Conservation (phyloP, 92 coral and sea anemone species). For the Zoanthus sansibaricus region DNA sequence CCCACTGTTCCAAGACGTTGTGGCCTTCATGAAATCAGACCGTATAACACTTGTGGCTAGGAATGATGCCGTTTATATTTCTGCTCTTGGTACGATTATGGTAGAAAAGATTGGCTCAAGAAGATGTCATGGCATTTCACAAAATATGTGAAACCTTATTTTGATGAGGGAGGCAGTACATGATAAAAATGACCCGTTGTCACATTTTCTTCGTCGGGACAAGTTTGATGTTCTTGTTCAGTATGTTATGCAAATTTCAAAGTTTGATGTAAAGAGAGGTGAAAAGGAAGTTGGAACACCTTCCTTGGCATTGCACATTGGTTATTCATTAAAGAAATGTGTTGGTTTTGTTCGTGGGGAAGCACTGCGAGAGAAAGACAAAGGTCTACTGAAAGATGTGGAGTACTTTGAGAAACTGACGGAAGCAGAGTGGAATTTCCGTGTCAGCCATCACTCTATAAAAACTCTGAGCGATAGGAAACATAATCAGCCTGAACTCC, state of each 20-base stretch:
- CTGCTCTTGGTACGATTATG: no score
- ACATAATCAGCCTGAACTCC: constrained; percentile 41
- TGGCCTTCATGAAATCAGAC: no score
- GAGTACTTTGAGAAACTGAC: constrained; percentile 51
- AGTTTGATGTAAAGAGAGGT: not conserved
- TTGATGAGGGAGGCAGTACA: constrained; percentile 21
- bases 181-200: constrained; percentile 14
- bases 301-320: constrained; percentile 39
- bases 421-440: constrained; percentile 58
- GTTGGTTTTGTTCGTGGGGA: constrained; percentile 40
- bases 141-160: not conserved
- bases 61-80: no score
- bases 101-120: no score
- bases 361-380: constrained; percentile 57
- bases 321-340: not conserved
- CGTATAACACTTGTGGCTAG: no score
- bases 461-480: constrained; percentile 42
- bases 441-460: constrained; percentile 45
- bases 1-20: no score
- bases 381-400: constrained; percentile 18
- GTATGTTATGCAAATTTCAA: not conserved
- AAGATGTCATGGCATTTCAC: no score
- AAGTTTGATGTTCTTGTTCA: constrained; percentile 44
- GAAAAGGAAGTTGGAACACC: constrained; percentile 21
- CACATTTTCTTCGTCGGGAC: constrained; percentile 1